Evolutionary conservation across 2,888 invertebrate genomes (phyloP), one percentile per base, ranked within the genome.

Genomic region (Lagria hirta): DNA sequence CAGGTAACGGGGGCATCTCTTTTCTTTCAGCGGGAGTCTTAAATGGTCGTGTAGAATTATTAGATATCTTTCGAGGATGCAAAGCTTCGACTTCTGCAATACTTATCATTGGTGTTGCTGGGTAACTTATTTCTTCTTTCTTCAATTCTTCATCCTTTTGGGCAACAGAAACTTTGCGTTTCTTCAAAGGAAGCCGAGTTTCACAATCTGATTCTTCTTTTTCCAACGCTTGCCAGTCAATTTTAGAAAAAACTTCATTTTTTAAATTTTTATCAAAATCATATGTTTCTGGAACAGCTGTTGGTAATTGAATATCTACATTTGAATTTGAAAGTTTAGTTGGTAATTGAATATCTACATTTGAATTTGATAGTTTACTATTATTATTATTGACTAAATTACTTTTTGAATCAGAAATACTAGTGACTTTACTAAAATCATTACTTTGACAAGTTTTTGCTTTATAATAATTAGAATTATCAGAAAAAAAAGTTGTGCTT

Each of bases 21-120:
- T 70, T 70, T 11, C 64, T 58, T 54, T 70, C 66, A 4, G 68
- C 69, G 3, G 68, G 66, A 5, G 69, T 70, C 51, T 69, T 70
- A 48, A 69, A 68, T 6, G 57, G 35, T n/a, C 62, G 48, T 8
- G 35, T 17, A 15, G 7, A 17, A 13, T 22, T 23, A 12, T 43
- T 10, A 12, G 33, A 32, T 12, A 51, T 40, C 2, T 43, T 44
- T 7, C 48, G 38, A 16, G 52, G 49, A 35, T 59, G 44, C 16
- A 62, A 47, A 16, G 59, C 62, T 51, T 68, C 65, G 4, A 70
- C 51, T 51, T 71, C 69, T 2, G 70, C 69, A 23, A 70, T 70
- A 43, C 68, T 69, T 11, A 70, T 65, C 65, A 70, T 70, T 3
- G 66, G 68, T 5, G 62, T 66, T 7, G 69, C 65, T 6, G 70